Base-by-base conservation (phyloP, 2,888 invertebrate species). In the Melinopterus prodromus region DNA sequence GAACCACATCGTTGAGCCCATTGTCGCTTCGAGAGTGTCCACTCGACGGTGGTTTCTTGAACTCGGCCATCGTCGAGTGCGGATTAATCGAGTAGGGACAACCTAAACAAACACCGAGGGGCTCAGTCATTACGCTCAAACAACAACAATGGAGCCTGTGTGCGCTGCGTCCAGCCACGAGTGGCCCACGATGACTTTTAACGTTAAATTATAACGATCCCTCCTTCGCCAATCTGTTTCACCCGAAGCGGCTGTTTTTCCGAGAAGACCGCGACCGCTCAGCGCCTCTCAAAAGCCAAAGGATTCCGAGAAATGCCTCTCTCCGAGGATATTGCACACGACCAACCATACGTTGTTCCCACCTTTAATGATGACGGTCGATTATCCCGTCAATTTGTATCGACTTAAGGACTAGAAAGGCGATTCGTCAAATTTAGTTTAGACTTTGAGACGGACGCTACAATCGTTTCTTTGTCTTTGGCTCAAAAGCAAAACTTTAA, bases 41-140 rank as follows among this genome's bases (percentile, higher is more conserved):
- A 53, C 72, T 77, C 71, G 53, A 69, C 38, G 80, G 76, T 76
- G 38, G 78, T 16, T 70, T 71, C 72, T 75, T 75, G 16, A 53
- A 36, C 37, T 76, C 35, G 16, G 38, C 15, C 36, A 36, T 69
- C 35, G 71, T 76, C 76, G 72, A 35, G 38, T 35, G 80, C 80
- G 80, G 81, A 82, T 83, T 81, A 82, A 84, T 82, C 83, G 79
- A 81, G 76, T 70, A 36, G 16, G 79, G 81, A 82, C 82, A 78
- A 76, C 83, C 83, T 84, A 85, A 84, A 85, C 84, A 85, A 85
- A 85, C 83, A 85, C 82, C 53, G 12, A 53, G 53, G 81, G 80
- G 78, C 79, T 76, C 81, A 81, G 84, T 84, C 84, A 83, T 84
- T 84, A 82, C 82, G 82, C 78, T 82, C 82, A 79, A 83, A 81